Percentiles rank a stretch among this genome's conserved stretches.
Evolutionary conservation across 2,797 vertebrate species (phyloP).

Genomic region (Garrulus glandarius): DNA sequence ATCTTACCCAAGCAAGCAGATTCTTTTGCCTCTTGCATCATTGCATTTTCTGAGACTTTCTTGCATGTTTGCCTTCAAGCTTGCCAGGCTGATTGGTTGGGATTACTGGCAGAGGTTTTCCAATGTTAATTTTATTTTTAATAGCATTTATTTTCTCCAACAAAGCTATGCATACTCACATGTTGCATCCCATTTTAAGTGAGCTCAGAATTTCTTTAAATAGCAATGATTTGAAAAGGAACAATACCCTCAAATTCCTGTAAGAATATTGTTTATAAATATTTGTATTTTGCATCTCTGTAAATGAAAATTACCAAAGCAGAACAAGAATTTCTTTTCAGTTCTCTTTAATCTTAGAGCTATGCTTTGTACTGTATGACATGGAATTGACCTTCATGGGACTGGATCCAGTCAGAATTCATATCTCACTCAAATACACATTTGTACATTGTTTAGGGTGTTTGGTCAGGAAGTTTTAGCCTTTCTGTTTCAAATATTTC

Average conservation of each 20-base stretch:
- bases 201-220: constrained; percentile 46
- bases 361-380: neutral
- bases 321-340: constrained; percentile 16
- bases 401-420: constrained; percentile 4
- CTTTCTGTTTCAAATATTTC: neutral
- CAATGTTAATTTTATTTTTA: neutral
- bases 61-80: constrained; percentile 1
- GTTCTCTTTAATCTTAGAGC: constrained; percentile 3
- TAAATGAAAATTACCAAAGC: constrained; percentile 20
- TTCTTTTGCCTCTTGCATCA: constrained; percentile 21
- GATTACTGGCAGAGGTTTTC: constrained; percentile 9
- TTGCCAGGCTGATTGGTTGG: neutral
- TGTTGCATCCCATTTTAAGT: constrained; percentile 6
- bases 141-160: constrained; percentile 24
- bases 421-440: neutral
- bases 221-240: constrained; percentile 32
- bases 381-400: neutral
- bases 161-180: neutral
- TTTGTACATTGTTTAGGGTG: neutral
- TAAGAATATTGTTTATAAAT: constrained; percentile 38
- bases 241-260: neutral
- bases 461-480: neutral
- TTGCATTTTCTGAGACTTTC: constrained; percentile 9
- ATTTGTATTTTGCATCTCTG: constrained; percentile 3
- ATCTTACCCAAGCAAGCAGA: constrained; percentile 26